These are phyloP conservation scores for Brenthis ino DNA, from an alignment of 2,888 invertebrate genomes.

Conservation along the genomic window DNA sequence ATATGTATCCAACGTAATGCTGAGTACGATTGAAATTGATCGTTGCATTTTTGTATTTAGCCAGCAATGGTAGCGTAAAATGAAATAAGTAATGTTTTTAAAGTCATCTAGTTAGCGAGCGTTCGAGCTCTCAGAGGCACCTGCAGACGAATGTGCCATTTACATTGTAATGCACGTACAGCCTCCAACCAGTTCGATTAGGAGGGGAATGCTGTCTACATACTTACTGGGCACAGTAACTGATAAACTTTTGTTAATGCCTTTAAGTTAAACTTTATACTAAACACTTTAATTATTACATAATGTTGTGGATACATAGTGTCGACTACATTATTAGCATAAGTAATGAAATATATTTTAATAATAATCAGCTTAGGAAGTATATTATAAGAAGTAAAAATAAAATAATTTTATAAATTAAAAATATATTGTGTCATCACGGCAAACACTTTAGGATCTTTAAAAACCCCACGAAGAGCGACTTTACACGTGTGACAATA, in stretches of 20 bases:
- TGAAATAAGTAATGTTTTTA: constrained; percentile 54
- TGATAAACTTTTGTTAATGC: constrained; percentile 38
- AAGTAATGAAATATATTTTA: background rate
- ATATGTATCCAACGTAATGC: constrained; percentile 28
- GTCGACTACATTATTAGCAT: background rate
- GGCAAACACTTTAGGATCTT: constrained; percentile 25
- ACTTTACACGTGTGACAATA: constrained; percentile 41
- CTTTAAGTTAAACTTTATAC: constrained; percentile 5
- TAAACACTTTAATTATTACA: background rate
- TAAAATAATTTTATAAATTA: background rate
- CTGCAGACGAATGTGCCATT: constrained; percentile 78
- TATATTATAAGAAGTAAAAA: background rate
- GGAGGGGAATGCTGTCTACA: constrained; percentile 73
- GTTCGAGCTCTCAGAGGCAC: constrained; percentile 72
- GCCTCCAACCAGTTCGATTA: constrained; percentile 75
- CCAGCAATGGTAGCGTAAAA: constrained; percentile 55
- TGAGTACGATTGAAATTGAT: constrained; percentile 41
- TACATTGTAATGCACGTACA: constrained; percentile 77
- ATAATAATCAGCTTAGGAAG: background rate
- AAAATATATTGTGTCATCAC: constrained; percentile 15
- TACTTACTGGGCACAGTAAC: constrained; percentile 40
- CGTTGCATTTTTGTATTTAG: constrained; percentile 32
- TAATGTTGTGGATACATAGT: background rate
- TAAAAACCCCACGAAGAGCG: constrained; percentile 25
- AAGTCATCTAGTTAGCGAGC: constrained; percentile 43